Conservation (phyloP, 1,140 invertebrate genomes). For the Philopotamus ludificatus region DNA sequence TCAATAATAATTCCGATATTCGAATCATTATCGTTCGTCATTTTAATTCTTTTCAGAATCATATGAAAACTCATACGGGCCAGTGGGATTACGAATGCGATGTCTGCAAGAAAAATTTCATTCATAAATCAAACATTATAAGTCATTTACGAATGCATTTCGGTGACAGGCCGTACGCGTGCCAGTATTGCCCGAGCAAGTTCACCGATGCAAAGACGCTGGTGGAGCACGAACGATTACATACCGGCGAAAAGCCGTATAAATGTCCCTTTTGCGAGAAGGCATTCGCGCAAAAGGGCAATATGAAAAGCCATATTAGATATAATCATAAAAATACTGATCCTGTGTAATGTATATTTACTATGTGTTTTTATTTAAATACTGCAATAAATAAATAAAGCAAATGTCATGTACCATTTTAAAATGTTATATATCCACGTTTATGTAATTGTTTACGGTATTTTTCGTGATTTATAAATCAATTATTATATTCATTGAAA, state of each 20-base stretch:
- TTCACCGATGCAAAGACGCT: constrained; percentile 53
- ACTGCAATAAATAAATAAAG: no score
- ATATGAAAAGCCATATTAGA: constrained; percentile 39
- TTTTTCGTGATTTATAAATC: no score
- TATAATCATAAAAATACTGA: constrained; percentile 36
- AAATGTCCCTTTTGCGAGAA: constrained; percentile 59
- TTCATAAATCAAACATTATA: constrained; percentile 41
- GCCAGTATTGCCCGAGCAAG: constrained; percentile 56
- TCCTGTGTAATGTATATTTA: constrained; percentile 14
- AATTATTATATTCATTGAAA: no score
- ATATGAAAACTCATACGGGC: constrained; percentile 33
- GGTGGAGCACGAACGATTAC: constrained; percentile 50
- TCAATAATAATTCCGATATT: background rate
- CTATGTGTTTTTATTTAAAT: no score
- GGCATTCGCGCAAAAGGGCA: constrained; percentile 52
- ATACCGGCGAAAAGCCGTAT: constrained; percentile 52
- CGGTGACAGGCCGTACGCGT: constrained; percentile 60
- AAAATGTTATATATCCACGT: no score
- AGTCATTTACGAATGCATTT: constrained; percentile 62
- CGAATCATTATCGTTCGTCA: background rate
- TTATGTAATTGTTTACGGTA: no score
- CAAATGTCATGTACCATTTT: no score
- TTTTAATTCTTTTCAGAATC: constrained; percentile 23
- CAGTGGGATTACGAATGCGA: constrained; percentile 56
- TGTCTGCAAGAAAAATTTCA: constrained; percentile 59